Conservation (phyloP, 2,113 vertebrate genomes). For the Xenus cinereus region DNA sequence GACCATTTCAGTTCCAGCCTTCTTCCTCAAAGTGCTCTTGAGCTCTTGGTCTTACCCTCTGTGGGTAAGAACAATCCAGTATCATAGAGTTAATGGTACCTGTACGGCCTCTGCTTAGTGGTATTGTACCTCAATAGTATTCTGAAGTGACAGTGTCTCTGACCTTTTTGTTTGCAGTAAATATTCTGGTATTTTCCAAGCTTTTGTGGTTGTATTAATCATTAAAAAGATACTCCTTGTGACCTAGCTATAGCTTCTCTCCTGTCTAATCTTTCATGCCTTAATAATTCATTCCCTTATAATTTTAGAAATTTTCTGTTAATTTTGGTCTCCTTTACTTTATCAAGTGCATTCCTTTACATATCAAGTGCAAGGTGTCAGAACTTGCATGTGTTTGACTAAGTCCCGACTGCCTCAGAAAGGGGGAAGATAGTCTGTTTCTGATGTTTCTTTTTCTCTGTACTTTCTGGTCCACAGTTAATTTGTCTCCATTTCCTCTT, state of each 20-base stretch:
- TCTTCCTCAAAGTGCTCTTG: not conserved
- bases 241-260: not conserved
- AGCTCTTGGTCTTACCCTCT: not conserved
- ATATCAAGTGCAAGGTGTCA: too few species aligned
- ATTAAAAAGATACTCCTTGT: not conserved
- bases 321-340: not conserved
- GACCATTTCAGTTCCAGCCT: not conserved
- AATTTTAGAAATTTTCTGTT: not conserved
- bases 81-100: not conserved
- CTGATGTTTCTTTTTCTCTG: not conserved
- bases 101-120: not conserved
- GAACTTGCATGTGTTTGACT: not conserved
- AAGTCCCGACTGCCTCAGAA: not conserved
- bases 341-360: not conserved
- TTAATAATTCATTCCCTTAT: not conserved
- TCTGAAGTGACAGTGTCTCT: not conserved
- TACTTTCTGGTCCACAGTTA: not conserved
- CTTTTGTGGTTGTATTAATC: not conserved
- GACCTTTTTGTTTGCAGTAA: not conserved
- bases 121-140: not conserved
- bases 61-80: not conserved
- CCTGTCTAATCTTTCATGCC: not conserved
- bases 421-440: accelerated
- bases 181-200: not conserved
- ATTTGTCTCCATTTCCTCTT: not conserved